Evolutionary conservation across 1,140 invertebrate species (phyloP).

Genomic region (Drosophila virilis): DNA sequence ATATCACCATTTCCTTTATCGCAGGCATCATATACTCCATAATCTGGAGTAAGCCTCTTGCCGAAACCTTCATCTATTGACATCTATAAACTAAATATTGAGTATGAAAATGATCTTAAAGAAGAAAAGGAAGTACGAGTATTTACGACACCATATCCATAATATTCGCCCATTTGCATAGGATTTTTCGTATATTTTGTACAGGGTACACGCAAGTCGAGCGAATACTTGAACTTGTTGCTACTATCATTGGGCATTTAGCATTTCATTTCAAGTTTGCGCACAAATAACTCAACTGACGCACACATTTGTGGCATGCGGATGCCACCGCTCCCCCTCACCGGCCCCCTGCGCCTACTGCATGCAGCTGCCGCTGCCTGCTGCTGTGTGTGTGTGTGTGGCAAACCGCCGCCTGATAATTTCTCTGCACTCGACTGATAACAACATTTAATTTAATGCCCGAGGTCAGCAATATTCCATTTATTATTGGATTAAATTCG

Average conservation of each 20-base stretch:
- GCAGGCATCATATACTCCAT: no score
- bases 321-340: not conserved
- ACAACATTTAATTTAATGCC: constrained; percentile 85
- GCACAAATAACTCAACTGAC: constrained; percentile 58
- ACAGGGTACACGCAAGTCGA: constrained; percentile 1
- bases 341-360: not conserved
- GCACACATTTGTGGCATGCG: constrained; percentile 4
- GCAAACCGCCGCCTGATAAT: constrained; percentile 73
- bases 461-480: constrained; percentile 85
- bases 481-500: constrained; percentile 85
- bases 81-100: no score
- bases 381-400: constrained; percentile 17
- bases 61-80: no score
- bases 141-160: no score
- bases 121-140: no score
- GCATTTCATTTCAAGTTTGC: constrained; percentile 56
- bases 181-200: not conserved
- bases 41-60: no score
- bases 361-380: constrained; percentile 2
- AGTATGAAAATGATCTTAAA: no score
- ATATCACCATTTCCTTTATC: no score
- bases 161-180: no score
- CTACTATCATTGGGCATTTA: constrained; percentile 37
- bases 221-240: not conserved
- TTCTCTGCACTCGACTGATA: constrained; percentile 84